Evolutionary conservation across 2,113 vertebrate species (phyloP), one percentile per base, ranked within the genome.

Genomic region (Dissostichus mawsoni): DNA sequence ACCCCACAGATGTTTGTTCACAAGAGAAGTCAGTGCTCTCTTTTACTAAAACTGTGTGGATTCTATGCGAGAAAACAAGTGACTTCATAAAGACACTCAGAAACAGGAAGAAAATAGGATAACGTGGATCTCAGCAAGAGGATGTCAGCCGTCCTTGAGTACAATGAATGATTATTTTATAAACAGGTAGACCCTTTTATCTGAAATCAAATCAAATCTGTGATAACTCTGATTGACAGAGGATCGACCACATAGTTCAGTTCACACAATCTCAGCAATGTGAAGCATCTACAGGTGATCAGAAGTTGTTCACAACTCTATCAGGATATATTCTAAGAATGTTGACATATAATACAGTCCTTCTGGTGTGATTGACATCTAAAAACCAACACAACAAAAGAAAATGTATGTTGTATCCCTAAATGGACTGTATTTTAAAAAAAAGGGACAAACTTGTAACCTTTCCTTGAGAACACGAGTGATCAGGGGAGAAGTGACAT

Each of bases 191-290:
- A 52, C n/a, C 16, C 5, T 50, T 58, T 36, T 3, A 58, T 50
- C 8, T 1, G 3, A 1, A 23, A 33, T 5, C 16, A 7, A 14
- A 53, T 33, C 25, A 4, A 1, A 41, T 41, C 17, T 74, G 8
- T 9, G 6, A 1, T 5, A 36, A 29, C 44, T 23, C 45, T 4
- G 68, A 52, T 13, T 25, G 9, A 18, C 33, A 33, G 23, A 4
- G 2, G 8, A 17, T 29, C 63, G 63, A 66, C 48, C 3, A 56
- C 87, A 88, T 90, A 56, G 17, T 25, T 76, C 67, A 79, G 61
- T 91, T 29, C 3, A 29, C 82, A 89, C 8, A 13, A 29, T 12
- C 50, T 81, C 1, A 45, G 17, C 36, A 83, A 69, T 41, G 11
- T 53, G 16, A 74, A 59, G 50, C 66, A 71, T 18, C 23, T 41